Base-by-base conservation (phyloP, 2,888 invertebrate species). In the Orthosia gothica region DNA sequence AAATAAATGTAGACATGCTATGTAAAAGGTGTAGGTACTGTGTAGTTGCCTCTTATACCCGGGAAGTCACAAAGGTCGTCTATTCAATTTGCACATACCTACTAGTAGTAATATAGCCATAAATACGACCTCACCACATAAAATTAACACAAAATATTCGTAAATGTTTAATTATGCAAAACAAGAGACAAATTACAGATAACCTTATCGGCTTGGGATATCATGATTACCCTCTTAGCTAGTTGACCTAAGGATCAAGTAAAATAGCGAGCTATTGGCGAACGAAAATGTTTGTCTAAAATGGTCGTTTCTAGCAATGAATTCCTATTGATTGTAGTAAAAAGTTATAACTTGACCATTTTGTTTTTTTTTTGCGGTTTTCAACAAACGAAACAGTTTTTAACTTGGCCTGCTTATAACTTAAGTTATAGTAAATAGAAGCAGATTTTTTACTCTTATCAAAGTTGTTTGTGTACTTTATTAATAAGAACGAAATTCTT, bases 151-250 rank as follows among this genome's bases (percentile, higher is more conserved):
- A 13, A 64, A 77, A 63, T 68, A 49, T 61, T 45, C 59, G 54
- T 59, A 20, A 70, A 70, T 62, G 61, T 63, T 72, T 81, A 81
- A 64, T 59, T 64, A 83, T 70, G 68, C 61, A 70, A 76, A 81
- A 68, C 55, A 32, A 74, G 61, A 23, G 61, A 76, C 70, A 84
- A 81, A 73, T 70, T 65, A 55, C 40, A 52, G 70, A 81, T 81
- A 81, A 79, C 66, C 49, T 50, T 76, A 66, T 70, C 57, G 64
- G 61, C 32, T 70, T 76, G 32, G 59, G 57, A 76, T 69, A 65
- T 69, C 76, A 64, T 77, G 70, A 67, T 68, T 76, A 58, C 52
- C 74, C 68, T 73, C 64, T 81, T 85, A 81, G 66, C 64, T 49
- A 58, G 61, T 80, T 72, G 64, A 68, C 58, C 73, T 57, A 2